These are phyloP conservation scores for Onychostruthus taczanowskii DNA, from an alignment of 2,113 vertebrate genomes.

Conservation along the genomic window DNA sequence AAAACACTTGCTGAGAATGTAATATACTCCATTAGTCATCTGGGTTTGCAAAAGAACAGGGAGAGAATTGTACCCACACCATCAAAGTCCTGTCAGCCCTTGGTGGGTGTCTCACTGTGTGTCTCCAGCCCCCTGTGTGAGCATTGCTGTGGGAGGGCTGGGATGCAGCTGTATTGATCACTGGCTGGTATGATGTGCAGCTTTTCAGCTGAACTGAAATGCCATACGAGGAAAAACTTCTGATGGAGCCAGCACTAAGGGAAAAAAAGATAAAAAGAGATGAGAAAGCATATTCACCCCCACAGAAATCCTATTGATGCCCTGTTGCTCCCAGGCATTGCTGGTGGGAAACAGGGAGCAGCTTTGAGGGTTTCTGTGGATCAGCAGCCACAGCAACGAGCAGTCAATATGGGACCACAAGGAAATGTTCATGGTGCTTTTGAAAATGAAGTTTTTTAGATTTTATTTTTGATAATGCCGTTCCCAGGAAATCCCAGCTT, in stretches of 20 bases:
- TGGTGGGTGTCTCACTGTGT: background rate
- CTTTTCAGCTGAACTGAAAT: background rate
- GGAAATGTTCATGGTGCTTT: background rate
- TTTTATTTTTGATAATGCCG: background rate
- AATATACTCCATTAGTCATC: slow-evolving; percentile 10
- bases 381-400: background rate
- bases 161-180: background rate
- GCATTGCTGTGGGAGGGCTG: background rate
- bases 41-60: background rate
- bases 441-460: background rate
- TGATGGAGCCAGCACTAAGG: background rate
- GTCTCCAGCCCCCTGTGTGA: background rate
- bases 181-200: background rate
- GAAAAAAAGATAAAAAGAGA: background rate
- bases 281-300: background rate
- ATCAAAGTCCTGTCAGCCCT: background rate
- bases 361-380: background rate
- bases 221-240: background rate
- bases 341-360: background rate
- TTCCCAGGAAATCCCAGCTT: background rate
- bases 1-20: background rate
- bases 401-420: background rate
- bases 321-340: rapidly evolving
- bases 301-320: background rate
- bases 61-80: background rate